These are phyloP conservation scores for Theonella swinhoei DNA, from an alignment of 37 sponge, comb jelly and placozoan species.

Conservation along the genomic window DNA sequence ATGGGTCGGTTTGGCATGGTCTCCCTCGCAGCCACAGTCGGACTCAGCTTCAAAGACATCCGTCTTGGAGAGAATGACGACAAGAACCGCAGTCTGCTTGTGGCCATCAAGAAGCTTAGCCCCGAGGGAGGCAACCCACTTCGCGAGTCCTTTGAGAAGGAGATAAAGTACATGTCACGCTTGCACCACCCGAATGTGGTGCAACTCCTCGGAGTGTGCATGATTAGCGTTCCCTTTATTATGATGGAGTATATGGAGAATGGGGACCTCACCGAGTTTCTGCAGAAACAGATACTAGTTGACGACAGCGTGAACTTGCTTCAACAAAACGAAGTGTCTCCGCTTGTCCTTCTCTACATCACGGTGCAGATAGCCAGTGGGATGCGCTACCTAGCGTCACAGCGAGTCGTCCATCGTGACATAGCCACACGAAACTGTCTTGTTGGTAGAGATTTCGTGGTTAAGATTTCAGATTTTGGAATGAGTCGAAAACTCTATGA, in stretches of 20 bases:
- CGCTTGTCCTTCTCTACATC: slow-evolving; percentile 73
- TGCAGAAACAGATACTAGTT: slow-evolving; percentile 65
- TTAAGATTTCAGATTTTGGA: slow-evolving; percentile 91
- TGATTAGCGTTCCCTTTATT: slow-evolving; percentile 26
- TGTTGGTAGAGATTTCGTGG: slow-evolving; percentile 79
- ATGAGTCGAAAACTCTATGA: slow-evolving; percentile 85
- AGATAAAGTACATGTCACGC: slow-evolving; percentile 77
- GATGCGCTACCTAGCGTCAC: slow-evolving; percentile 81
- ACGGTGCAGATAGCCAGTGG: slow-evolving; percentile 81
- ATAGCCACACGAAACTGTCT: slow-evolving; percentile 85
- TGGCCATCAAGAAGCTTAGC: slow-evolving; percentile 83
- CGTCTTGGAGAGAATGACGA: slow-evolving; percentile 40
- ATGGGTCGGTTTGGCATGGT: slow-evolving; percentile 71
- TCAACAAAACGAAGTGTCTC: slow-evolving; percentile 40
- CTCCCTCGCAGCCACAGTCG: slow-evolving; percentile 54
- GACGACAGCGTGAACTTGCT: slow-evolving; percentile 17
- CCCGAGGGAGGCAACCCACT: slow-evolving; percentile 35
- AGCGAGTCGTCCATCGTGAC: slow-evolving; percentile 82
- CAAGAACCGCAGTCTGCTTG: slow-evolving; percentile 52
- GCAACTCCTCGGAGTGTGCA: slow-evolving; percentile 72
- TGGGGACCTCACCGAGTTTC: slow-evolving; percentile 82
- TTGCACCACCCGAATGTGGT: slow-evolving; percentile 77
- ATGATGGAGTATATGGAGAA: slow-evolving; percentile 97
- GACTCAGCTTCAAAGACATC: slow-evolving; percentile 65
- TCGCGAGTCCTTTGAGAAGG: slow-evolving; percentile 62